Conservation (phyloP, 1,140 invertebrate species). For the Hylaeus anthracinus region DNA sequence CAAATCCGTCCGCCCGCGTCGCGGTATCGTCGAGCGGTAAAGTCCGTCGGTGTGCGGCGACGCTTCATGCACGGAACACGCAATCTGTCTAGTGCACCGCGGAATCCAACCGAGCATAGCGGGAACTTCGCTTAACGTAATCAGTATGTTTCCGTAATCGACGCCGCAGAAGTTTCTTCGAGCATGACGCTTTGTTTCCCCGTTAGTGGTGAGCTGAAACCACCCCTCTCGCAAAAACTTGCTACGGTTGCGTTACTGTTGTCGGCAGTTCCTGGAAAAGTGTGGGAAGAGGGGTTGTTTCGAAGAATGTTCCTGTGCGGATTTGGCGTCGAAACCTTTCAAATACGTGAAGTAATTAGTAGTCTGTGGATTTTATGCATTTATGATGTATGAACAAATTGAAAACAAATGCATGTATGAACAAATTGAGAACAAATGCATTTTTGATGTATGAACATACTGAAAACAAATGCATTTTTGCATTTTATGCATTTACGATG, state of each 20-base stretch:
- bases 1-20: not conserved
- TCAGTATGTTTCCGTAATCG: constrained; percentile 22
- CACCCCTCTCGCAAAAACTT: not conserved
- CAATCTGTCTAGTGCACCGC: not conserved
- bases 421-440: too few relatives aligned
- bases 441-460: too few relatives aligned
- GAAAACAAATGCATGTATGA: too few relatives aligned
- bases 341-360: too few relatives aligned
- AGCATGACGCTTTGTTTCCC: not conserved
- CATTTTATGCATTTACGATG: too few relatives aligned
- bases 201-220: not conserved
- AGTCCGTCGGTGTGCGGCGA: not conserved
- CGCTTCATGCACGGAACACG: not conserved
- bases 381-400: too few relatives aligned
- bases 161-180: not conserved
- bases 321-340: too few relatives aligned
- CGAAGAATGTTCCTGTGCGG: not conserved
- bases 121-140: constrained; percentile 19
- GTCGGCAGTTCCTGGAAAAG: not conserved
- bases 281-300: not conserved
- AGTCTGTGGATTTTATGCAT: too few relatives aligned
- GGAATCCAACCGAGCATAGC: not conserved
- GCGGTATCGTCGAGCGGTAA: not conserved
- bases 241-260: not conserved
- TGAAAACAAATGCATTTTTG: too few relatives aligned